Percentiles rank a stretch among this genome's conserved stretches.
phyloP scores from a whole-genome alignment of 2,888 invertebrate genomes.

The Steinernema scapterisci region DNA sequence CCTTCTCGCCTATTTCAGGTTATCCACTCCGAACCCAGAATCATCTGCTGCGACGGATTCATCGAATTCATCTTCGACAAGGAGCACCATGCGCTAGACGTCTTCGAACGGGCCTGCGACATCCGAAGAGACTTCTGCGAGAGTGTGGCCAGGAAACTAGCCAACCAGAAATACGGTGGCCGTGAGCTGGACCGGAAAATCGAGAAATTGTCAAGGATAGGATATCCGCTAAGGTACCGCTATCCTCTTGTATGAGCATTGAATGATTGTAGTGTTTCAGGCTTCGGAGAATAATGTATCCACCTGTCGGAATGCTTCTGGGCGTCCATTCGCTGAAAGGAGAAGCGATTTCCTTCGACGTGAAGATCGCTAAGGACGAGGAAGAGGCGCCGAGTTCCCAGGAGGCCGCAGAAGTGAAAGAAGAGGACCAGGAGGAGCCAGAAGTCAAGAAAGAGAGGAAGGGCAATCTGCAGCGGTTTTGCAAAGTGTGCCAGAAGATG shows the following conservation, averaged over 20 bases:
- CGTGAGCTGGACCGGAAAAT: constrained; percentile 37
- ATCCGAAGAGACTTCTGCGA: constrained; percentile 25
- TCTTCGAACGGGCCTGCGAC: constrained; percentile 39
- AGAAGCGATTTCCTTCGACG: neutral
- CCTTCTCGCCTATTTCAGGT: constrained; percentile 35
- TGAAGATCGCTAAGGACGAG: neutral
- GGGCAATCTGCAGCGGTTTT: constrained; percentile 32
- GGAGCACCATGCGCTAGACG: constrained; percentile 33
- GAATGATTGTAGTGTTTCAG: neutral
- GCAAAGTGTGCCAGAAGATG: constrained; percentile 38
- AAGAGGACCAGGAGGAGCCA: neutral
- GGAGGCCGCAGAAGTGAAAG: neutral
- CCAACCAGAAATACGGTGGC: constrained; percentile 15
- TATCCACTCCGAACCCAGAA: constrained; percentile 8
- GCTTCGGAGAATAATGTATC: constrained; percentile 14
- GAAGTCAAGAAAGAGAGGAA: constrained; percentile 14
- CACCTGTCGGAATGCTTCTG: neutral
- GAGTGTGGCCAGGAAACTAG: neutral
- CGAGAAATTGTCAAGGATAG: constrained; percentile 36
- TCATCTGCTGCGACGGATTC: constrained; percentile 45
- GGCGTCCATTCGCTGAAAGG: constrained; percentile 3
- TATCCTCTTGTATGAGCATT: neutral
- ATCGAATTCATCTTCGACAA: constrained; percentile 42
- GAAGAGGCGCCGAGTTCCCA: neutral
- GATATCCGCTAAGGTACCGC: constrained; percentile 33